phyloP scores from a whole-genome alignment of 2,888 invertebrate genomes.

The Dicycla oo region DNA sequence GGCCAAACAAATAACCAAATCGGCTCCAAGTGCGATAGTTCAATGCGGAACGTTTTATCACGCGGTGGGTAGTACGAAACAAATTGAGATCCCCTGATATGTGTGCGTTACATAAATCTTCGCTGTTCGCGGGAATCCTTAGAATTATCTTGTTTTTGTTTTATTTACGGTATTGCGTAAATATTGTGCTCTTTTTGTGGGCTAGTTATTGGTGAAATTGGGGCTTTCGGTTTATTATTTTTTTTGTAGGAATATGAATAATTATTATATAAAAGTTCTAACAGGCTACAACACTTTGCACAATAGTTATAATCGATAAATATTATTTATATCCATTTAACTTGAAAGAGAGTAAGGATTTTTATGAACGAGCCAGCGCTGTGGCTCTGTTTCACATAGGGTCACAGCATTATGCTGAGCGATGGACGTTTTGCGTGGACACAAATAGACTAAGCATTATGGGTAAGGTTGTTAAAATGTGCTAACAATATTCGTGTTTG shows the following conservation, averaged over 20 bases:
- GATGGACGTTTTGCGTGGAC: no score
- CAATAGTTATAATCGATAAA: not conserved
- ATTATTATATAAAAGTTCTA: not conserved
- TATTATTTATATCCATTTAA: not conserved
- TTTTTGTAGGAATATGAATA: no score
- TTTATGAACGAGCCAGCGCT: no score
- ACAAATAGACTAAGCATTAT: not conserved
- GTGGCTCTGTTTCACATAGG: no score
- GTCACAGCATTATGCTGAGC: no score
- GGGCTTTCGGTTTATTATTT: no score
- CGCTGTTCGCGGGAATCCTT: conserved; percentile 62
- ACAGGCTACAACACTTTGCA: not conserved
- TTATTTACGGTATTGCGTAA: conserved; percentile 59
- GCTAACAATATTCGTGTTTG: not conserved
- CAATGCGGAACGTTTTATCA: conserved; percentile 65
- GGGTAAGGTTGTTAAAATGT: not conserved
- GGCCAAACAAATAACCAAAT: conserved; percentile 66
- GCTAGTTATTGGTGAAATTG: conserved; percentile 16
- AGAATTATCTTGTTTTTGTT: conserved; percentile 70
- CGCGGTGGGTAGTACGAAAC: conserved; percentile 62
- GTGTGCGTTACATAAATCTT: conserved; percentile 75
- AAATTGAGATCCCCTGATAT: conserved; percentile 74
- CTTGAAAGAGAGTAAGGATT: no score
- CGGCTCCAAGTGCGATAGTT: conserved; percentile 64
- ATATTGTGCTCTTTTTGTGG: conserved; percentile 41